Base-by-base conservation (phyloP, 1,140 invertebrate genomes). In the Drosophila asahinai region DNA sequence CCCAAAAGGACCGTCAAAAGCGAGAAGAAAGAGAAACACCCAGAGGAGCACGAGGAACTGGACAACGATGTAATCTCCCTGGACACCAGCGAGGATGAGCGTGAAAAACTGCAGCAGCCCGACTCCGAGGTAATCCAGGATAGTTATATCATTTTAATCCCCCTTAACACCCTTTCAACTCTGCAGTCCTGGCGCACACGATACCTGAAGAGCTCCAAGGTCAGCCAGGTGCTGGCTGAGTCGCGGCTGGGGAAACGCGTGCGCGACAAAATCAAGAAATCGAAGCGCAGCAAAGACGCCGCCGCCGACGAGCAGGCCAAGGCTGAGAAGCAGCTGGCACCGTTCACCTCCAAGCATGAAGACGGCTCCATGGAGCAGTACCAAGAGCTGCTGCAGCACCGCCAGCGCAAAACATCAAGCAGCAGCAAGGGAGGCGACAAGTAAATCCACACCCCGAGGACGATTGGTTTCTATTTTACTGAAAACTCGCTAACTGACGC, bases 221-320 rank as follows among this genome's bases (percentile, higher is more conserved):
- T 95, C 2, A 94, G 94, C 80, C 94, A 92, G 73, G 94, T 95
- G 9, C 75, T 95, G 43, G 94, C 92, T 5, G 94, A 94, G 14
- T 93, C 94, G 11, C 94, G 93, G 33, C 92, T 95, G 43, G 91
- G 94, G 15, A 95, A 95, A 74, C 94, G 94, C 59, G 80, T 95
- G 19, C 92, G 94, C 61, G 94, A 94, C 77, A 95, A 95, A 83
- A 95, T 95, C 76, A 94, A 93, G 73, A 93, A 95, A 77, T 89
- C 94, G 19, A 95, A 95, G 76, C 94, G 90, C 17, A 58, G 60
- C 30, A 86, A 77, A 51, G 45, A 42, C 17, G 22, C 58, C 30
- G 61, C 42, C 12, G 40, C 71, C 42, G 74, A 73, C 27, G 38
- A 66, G 33, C 62, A 73, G 36, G 55, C 67, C n/a, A 63, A 77